Evolutionary conservation across 2,113 vertebrate species (phyloP).

Genomic region (Neolamprologus devosi): DNA sequence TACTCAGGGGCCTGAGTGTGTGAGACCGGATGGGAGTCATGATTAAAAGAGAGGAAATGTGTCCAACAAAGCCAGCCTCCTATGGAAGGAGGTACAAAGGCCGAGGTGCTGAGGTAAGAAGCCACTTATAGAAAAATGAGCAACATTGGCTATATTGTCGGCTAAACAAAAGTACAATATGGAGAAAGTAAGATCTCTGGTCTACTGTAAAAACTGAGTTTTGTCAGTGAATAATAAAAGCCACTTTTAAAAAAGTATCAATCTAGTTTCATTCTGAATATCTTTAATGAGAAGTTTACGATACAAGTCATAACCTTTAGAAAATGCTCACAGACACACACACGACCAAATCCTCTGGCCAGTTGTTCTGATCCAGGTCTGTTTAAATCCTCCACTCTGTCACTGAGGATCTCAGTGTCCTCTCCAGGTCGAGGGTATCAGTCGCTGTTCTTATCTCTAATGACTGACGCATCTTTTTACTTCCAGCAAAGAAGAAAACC

Average conservation of each 20-base stretch:
- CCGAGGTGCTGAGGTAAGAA: conserved; percentile 12
- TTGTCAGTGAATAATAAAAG: background rate
- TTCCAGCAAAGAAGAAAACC: background rate
- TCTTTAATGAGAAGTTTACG: background rate
- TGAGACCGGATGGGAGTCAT: conserved; percentile 44
- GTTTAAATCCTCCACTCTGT: background rate
- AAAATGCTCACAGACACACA: background rate
- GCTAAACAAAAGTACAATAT: background rate
- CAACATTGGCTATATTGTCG: background rate
- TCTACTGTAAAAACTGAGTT: accelerated
- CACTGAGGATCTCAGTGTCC: background rate
- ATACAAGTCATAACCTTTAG: background rate
- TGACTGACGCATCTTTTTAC: background rate
- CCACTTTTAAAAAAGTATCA: background rate
- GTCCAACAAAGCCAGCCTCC: conserved; percentile 29
- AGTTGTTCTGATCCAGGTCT: background rate
- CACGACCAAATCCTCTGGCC: background rate
- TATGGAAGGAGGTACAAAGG: background rate
- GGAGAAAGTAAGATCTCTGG: background rate
- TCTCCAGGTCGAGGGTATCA: background rate
- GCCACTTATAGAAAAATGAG: background rate
- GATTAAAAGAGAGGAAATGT: conserved; percentile 52
- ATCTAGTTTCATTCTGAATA: background rate
- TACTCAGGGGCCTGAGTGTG: conserved; percentile 17
- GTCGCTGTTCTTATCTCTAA: background rate